These are phyloP conservation scores for Blastobasis lacticolella DNA, from an alignment of 2,888 invertebrate species.

Conservation along the genomic window DNA sequence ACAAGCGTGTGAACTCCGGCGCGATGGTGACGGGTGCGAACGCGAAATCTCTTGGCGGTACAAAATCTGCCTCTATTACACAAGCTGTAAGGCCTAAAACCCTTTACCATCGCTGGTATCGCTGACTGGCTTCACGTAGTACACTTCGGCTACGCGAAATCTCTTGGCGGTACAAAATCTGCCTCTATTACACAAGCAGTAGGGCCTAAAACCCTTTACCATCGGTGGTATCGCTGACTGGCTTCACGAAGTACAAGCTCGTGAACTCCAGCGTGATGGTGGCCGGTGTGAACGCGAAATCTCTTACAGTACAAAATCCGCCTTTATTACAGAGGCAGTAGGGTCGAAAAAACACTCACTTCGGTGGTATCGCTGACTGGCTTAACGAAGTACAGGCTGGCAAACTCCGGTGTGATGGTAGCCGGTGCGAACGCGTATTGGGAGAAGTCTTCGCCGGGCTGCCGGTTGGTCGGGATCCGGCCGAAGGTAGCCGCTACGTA, in stretches of 20 bases:
- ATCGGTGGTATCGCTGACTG: slow-evolving; percentile 75
- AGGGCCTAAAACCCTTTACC: too few relatives aligned
- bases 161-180: too few relatives aligned
- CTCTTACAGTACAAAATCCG: too few relatives aligned
- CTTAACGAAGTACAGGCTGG: slow-evolving; percentile 82
- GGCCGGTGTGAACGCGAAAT: slow-evolving; percentile 51
- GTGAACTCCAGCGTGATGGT: slow-evolving; percentile 76
- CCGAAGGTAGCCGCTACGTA: slow-evolving; percentile 80
- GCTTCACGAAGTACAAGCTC: slow-evolving; percentile 83
- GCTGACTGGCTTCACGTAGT: slow-evolving; percentile 83
- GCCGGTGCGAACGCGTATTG: slow-evolving; percentile 52
- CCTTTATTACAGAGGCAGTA: too few relatives aligned
- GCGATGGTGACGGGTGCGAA: slow-evolving; percentile 69
- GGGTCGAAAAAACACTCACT: slow-evolving; percentile 44
- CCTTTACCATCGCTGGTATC: too few relatives aligned
- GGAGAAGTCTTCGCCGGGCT: slow-evolving; percentile 77
- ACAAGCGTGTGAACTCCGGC: slow-evolving; percentile 77
- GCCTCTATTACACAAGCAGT: too few relatives aligned
- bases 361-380: slow-evolving; percentile 82
- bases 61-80: too few relatives aligned
- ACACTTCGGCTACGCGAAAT: too few relatives aligned
- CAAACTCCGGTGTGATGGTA: slow-evolving; percentile 76
- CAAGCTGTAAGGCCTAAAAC: too few relatives aligned
- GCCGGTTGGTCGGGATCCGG: slow-evolving; percentile 78
- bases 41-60: too few relatives aligned